Evolutionary conservation across 2,888 invertebrate genomes (phyloP), one percentile per base, ranked within the genome.

Genomic region (Tetropium fuscum): DNA sequence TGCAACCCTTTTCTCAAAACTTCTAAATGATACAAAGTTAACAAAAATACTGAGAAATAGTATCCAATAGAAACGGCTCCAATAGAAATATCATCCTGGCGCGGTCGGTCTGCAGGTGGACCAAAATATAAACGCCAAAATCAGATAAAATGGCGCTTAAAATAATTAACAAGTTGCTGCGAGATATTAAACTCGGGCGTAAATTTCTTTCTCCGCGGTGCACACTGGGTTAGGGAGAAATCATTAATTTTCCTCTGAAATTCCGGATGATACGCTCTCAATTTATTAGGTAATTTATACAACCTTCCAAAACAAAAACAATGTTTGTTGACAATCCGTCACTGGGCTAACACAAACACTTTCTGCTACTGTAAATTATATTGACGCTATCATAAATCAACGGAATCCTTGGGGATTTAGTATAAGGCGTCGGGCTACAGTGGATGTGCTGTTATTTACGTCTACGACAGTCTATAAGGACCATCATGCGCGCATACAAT

Each of bases 341-440:
- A 51, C 19, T 18, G 30, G 25, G 22, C 27, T 38, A 36, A 34
- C 36, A 30, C 60, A 60, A 60, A 56, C 56, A 60, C 51, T 56
- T 49, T 40, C 36, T 27, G 19, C 41, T 18, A 38, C 49, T 53
- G 56, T 56, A 60, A 60, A 60, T 60, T 56, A 51, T 60, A 55
- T 53, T 19, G 56, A 56, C 41, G 34, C 51, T 47, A 36, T 45
- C 56, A 60, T 60, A 60, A 60, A 60, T 60, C 60, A 60, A 36
- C 34, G 13, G 38, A 53, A 56, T 56, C 56, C 51, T 60, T 22
- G 51, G 45, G 60, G 55, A 56, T 56, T 56, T 45, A 25, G 20
- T 40, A 10, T 45, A 43, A 58, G 59, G 49, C 49, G 59, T 41
- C 41, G 22, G 30, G 32, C n/a, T n/a, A n/a, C 7, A 32, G 30